Conservation (phyloP, 2,888 invertebrate genomes). For the Andrena minutula region DNA sequence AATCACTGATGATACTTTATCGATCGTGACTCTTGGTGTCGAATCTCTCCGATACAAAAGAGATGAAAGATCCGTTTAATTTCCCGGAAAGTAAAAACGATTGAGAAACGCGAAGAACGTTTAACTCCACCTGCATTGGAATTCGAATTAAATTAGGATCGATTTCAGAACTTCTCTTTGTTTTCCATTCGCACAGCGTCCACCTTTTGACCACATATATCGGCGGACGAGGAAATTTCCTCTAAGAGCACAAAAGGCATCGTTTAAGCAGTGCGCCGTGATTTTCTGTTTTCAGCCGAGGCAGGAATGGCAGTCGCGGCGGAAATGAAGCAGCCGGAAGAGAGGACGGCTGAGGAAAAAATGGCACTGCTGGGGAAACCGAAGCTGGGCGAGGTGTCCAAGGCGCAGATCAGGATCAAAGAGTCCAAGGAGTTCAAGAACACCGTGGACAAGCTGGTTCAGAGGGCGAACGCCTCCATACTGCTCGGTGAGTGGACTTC, state of each 20-base stretch:
- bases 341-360: slow-evolving; percentile 92
- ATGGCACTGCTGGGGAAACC: slow-evolving; percentile 97
- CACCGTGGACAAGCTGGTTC: slow-evolving; percentile 98
- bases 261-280: slow-evolving; percentile 51
- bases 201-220: background rate
- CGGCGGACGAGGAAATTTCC: background rate
- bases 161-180: no score
- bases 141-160: background rate
- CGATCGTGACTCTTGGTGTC: background rate
- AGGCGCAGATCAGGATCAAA: slow-evolving; percentile 95
- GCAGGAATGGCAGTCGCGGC: slow-evolving; percentile 88
- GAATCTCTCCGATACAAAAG: background rate
- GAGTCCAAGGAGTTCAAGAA: slow-evolving; percentile 99
- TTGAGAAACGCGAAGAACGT: no score
- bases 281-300: slow-evolving; percentile 80
- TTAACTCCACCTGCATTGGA: background rate
- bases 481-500: slow-evolving; percentile 87
- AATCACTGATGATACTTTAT: slow-evolving; percentile 47
- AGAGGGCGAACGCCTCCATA: slow-evolving; percentile 97
- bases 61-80: background rate
- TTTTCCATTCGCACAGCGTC: no score
- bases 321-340: slow-evolving; percentile 88
- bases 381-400: slow-evolving; percentile 93
- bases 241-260: background rate
- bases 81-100: no score